phyloP scores from a whole-genome alignment of 2,888 invertebrate genomes.

The Strigamia crassipes region DNA sequence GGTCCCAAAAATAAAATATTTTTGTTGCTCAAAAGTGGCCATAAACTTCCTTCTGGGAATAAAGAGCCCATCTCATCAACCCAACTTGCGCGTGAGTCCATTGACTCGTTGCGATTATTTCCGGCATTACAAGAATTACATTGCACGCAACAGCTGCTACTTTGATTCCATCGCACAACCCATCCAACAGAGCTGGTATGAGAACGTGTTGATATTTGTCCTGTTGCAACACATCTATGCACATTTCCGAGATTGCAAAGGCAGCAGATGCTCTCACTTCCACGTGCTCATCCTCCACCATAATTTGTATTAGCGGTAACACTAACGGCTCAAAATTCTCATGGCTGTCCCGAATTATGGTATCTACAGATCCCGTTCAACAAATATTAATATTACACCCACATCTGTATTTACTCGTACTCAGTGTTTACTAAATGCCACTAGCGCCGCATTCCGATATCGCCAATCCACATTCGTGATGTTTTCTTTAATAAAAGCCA shows the following conservation, averaged over 20 bases:
- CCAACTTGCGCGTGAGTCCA: too few species aligned
- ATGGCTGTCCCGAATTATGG: background rate
- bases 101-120: too few species aligned
- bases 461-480: background rate
- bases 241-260: background rate
- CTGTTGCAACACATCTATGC: background rate
- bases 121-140: background rate
- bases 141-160: slow-evolving; percentile 1
- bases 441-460: background rate
- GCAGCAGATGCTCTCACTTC: background rate
- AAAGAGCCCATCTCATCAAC: too few species aligned
- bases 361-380: background rate
- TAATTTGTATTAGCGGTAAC: background rate
- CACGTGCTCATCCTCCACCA: background rate
- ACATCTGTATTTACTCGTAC: background rate
- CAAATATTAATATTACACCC: background rate
- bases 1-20: too few species aligned
- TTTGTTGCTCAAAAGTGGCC: too few species aligned
- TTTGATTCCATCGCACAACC: background rate
- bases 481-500: background rate
- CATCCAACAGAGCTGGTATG: background rate
- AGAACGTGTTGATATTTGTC: background rate
- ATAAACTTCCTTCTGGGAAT: too few species aligned
- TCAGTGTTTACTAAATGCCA: background rate
- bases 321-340: background rate